These are phyloP conservation scores for Tetragonisca angustula DNA, from an alignment of 2,888 invertebrate species.

Conservation along the genomic window DNA sequence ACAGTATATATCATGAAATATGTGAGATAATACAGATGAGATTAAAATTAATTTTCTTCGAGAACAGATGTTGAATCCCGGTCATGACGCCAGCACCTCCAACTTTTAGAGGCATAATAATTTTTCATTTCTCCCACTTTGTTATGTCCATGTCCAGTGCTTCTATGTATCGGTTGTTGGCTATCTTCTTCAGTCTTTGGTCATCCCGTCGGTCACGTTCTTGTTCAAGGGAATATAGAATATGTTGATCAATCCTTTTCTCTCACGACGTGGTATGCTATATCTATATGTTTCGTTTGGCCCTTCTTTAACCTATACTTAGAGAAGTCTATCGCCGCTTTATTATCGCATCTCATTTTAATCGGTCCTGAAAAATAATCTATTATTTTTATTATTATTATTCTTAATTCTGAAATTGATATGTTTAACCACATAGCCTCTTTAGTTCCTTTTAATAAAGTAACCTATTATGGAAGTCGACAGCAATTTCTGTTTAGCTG, in stretches of 20 bases:
- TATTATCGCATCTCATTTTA: slow-evolving; percentile 11
- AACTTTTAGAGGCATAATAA: background rate
- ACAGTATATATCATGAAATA: no score
- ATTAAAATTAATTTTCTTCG: no score
- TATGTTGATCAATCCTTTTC: background rate
- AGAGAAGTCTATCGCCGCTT: slow-evolving; percentile 11
- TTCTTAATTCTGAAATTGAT: background rate
- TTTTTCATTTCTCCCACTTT: slow-evolving; percentile 5
- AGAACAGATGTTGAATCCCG: no score
- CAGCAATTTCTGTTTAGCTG: slow-evolving; percentile 24
- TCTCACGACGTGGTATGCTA: slow-evolving; percentile 9
- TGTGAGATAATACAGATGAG: no score
- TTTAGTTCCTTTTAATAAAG: slow-evolving; percentile 21
- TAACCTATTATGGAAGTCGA: slow-evolving; percentile 33
- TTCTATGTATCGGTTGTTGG: background rate
- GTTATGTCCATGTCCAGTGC: background rate
- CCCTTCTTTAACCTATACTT: background rate
- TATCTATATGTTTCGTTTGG: slow-evolving; percentile 25
- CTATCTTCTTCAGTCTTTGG: slow-evolving; percentile 11
- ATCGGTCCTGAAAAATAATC: background rate
- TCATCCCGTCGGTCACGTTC: slow-evolving; percentile 13
- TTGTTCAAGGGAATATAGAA: slow-evolving; percentile 6
- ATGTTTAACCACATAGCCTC: slow-evolving; percentile 12
- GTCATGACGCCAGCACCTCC: no score
- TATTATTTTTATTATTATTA: background rate